Evolutionary conservation across 2,888 invertebrate genomes (phyloP).

Genomic region (Rambutsinella grinnellia): DNA sequence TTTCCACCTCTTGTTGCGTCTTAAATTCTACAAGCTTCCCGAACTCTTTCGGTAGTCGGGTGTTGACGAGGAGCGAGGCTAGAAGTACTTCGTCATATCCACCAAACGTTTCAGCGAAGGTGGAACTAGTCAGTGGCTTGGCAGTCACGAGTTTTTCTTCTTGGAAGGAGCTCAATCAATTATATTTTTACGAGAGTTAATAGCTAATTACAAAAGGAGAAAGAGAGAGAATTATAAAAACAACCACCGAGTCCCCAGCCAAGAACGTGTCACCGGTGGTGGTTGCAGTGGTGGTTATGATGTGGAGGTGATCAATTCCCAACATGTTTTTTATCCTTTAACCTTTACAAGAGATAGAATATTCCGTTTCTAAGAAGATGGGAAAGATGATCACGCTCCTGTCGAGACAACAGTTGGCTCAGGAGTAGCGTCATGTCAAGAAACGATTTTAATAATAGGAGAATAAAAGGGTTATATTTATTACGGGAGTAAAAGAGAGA

Average conservation of each 20-base stretch:
- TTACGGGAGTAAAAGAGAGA: conserved; percentile 5
- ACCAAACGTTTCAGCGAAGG: too few relatives aligned
- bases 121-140: too few relatives aligned
- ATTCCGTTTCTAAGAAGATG: neutral
- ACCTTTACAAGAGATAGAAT: neutral
- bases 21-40: conserved; percentile 48
- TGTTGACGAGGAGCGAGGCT: conserved; percentile 44
- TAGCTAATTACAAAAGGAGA: neutral
- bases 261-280: neutral
- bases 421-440: conserved; percentile 23
- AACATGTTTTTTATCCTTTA: neutral
- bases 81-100: too few relatives aligned
- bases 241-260: neutral
- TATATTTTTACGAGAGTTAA: neutral
- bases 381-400: conserved; percentile 10
- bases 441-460: too few relatives aligned
- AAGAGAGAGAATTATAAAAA: conserved; percentile 1
- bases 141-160: neutral
- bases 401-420: conserved; percentile 52
- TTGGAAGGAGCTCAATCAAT: neutral
- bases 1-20: conserved; percentile 29
- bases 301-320: neutral
- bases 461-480: too few relatives aligned
- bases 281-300: neutral
- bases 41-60: conserved; percentile 49